Evolutionary conservation across 2,888 invertebrate species (phyloP), one percentile per base, ranked within the genome.

Genomic region (Byasa hedistus): DNA sequence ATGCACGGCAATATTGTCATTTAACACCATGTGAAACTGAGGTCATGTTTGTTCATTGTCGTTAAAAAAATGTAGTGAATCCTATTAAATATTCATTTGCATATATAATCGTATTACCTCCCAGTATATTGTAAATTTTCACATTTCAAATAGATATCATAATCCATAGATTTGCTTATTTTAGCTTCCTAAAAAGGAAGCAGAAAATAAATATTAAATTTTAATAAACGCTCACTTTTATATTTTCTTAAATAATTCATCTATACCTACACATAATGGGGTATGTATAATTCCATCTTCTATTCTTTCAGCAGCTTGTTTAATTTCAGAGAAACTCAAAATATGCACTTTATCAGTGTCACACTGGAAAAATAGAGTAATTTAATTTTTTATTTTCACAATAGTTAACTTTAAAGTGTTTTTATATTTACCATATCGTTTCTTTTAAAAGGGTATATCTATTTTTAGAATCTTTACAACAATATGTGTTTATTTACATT

Each of bases 41-140:
- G 10, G 7, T 32, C 32, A 32, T 32, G 32, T 8, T 32, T 10
- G 32, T 5, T 32, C 32, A 32, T 5, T 10, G 32, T 32, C 32
- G 32, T 44, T 44, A 7, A 15, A 44, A 44, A 44, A 44, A 19
- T 44, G 44, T 44, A 0, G 1, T 44, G 17, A 19, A 44, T 32
- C 7, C 10, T 32, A 10, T 32, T 32, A 32, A 32, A 32, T 32
- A 10, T 32, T 32, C 7, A 32, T 32, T 32, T 32, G 17, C 12
- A 48, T 57, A 54, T 23, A 64, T 55, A 15, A 51, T 52, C 15
- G 27, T 32, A 21, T 79, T 85, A 95, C 95, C 96, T 97, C 77
- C 97, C 97, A 24, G 97, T 97, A 71, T 93, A 94, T 83, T 97
- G 97, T 44, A 96, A 90, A 82, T 96, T 97, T 82, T 98, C 97